A percentile compares a stretch with the other conserved stretches of the same genome.
Evolutionary conservation across 1,140 invertebrate species (phyloP).

Genomic region (Bombus sylvicola): DNA sequence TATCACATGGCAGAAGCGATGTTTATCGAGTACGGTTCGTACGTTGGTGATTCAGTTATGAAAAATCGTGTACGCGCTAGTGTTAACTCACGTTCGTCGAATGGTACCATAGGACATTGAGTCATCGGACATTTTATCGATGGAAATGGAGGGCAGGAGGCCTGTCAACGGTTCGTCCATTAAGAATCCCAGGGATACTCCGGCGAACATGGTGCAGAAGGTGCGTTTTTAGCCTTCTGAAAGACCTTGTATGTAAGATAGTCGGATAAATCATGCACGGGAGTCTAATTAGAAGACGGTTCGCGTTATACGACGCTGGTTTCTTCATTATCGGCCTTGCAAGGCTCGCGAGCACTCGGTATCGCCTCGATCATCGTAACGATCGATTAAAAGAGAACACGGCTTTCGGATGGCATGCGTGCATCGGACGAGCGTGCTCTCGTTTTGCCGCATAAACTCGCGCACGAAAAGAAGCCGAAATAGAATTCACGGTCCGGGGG

Average conservation of each 20-base stretch:
- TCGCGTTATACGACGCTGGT: background rate
- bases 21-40: background rate
- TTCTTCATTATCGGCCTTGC: background rate
- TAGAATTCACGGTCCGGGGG: slow-evolving; percentile 71
- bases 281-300: background rate
- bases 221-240: background rate
- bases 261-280: background rate
- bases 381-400: background rate
- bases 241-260: background rate
- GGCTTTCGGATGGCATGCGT: background rate
- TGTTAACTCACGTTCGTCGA: background rate
- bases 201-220: slow-evolving; percentile 5
- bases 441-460: slow-evolving; percentile 31
- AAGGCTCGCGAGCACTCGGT: background rate
- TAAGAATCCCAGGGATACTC: background rate
- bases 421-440: background rate
- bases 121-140: background rate
- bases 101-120: background rate
- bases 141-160: background rate
- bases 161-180: too few species aligned
- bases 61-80: too few species aligned
- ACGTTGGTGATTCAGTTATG: background rate
- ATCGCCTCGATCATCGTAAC: background rate
- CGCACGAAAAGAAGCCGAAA: slow-evolving; percentile 65
- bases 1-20: background rate